Conservation (phyloP, 2,888 invertebrate species). For the Alviniconcha strummeri region DNA sequence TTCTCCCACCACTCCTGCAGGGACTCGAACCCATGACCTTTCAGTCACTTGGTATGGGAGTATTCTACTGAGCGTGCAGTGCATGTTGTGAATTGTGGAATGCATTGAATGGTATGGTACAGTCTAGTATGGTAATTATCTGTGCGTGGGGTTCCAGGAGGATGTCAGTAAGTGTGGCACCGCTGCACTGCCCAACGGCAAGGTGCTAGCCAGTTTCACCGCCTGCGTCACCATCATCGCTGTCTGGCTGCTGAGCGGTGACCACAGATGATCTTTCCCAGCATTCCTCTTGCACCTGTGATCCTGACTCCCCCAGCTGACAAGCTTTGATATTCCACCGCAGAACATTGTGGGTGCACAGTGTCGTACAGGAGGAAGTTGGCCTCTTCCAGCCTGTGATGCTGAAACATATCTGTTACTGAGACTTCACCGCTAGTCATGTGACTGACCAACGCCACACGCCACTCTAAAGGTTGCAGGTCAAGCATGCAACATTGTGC, state of each 20-base stretch:
- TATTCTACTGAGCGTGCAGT: too few relatives aligned
- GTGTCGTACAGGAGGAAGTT: not conserved
- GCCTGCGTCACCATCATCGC: not conserved
- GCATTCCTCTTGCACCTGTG: not conserved
- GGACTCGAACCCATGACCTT: too few relatives aligned
- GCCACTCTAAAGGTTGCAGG: not conserved
- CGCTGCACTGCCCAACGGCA: not conserved
- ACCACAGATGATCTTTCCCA: slow-evolving; percentile 28
- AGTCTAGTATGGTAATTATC: too few relatives aligned
- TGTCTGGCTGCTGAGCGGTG: slow-evolving; percentile 11
- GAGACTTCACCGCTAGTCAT: slow-evolving; percentile 8
- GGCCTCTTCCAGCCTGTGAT: too few relatives aligned
- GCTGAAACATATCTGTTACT: not conserved
- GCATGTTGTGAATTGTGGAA: too few relatives aligned
- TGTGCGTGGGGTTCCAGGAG: slow-evolving; percentile 45
- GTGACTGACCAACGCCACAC: not conserved
- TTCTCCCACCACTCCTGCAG: too few relatives aligned
- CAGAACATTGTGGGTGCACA: too few relatives aligned
- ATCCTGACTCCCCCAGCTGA: not conserved
- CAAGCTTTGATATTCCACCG: too few relatives aligned
- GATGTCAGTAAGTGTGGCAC: slow-evolving; percentile 48
- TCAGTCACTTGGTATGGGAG: too few relatives aligned
- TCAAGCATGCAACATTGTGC: slow-evolving; percentile 18
- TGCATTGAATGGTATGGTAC: too few relatives aligned
- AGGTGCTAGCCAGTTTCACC: not conserved